These are phyloP conservation scores for Aphyosemion australe DNA, from an alignment of 2,113 vertebrate species.

Conservation along the genomic window DNA sequence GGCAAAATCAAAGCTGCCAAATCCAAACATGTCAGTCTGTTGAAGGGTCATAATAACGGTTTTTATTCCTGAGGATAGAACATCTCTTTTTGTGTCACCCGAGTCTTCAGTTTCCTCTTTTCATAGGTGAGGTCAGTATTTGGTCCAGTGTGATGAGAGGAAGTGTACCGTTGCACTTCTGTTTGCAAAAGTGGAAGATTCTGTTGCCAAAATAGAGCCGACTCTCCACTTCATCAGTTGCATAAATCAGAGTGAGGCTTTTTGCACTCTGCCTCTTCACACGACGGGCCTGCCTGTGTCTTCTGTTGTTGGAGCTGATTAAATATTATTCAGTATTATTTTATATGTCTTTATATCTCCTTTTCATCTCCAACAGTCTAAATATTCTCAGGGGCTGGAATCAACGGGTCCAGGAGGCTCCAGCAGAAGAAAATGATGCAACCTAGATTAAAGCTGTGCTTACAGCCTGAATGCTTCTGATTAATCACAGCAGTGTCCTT, in stretches of 20 bases:
- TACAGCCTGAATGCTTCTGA: constrained; percentile 41
- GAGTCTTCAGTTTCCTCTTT: constrained; percentile 32
- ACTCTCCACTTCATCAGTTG: constrained; percentile 31
- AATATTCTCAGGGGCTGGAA: neutral
- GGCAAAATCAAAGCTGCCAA: neutral
- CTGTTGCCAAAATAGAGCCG: constrained; percentile 68
- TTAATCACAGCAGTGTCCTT: constrained; percentile 57
- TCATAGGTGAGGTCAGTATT: neutral
- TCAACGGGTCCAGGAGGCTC: constrained; percentile 18
- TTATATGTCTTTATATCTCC: too few relatives aligned
- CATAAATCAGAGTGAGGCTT: neutral
- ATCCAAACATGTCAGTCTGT: neutral
- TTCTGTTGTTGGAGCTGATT: neutral
- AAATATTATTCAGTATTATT: neutral
- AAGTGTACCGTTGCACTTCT: constrained; percentile 44
- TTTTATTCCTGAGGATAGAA: neutral
- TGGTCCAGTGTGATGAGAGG: constrained; percentile 23
- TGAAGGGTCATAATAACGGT: too few relatives aligned
- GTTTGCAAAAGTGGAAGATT: constrained; percentile 53
- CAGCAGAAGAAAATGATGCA: constrained; percentile 15
- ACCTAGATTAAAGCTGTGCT: constrained; percentile 46
- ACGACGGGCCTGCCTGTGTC: too few relatives aligned
- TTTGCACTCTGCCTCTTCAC: neutral
- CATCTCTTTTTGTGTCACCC: too few relatives aligned
- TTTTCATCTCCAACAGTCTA: neutral